Conservation (phyloP, 2,888 invertebrate genomes). For the Erebia epiphron region DNA sequence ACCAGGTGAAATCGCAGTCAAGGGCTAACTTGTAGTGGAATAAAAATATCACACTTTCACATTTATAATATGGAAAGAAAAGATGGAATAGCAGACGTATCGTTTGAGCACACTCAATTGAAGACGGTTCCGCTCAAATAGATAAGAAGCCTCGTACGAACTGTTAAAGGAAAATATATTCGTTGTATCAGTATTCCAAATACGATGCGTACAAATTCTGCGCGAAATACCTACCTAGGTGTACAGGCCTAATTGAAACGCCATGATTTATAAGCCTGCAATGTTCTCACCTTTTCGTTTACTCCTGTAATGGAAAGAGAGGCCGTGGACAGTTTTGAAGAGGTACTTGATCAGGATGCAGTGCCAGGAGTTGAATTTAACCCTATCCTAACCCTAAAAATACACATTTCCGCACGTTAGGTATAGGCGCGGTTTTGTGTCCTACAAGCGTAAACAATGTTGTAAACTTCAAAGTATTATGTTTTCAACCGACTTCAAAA, state of each 20-base stretch:
- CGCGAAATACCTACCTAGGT: constrained; percentile 41
- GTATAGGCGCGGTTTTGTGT: no score
- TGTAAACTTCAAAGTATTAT: no score
- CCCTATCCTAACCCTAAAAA: no score
- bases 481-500: no score
- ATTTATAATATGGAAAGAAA: not conserved
- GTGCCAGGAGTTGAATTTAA: not conserved
- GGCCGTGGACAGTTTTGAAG: not conserved
- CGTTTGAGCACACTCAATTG: not conserved
- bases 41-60: no score
- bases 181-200: constrained; percentile 11
- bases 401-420: no score
- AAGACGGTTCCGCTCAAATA: not conserved
- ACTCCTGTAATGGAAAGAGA: constrained; percentile 22
- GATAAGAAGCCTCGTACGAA: not conserved
- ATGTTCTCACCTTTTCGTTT: constrained; percentile 41
- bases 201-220: constrained; percentile 22
- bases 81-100: not conserved
- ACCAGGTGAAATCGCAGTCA: no score
- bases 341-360: not conserved
- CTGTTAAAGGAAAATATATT: constrained; percentile 10
- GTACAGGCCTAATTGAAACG: constrained; percentile 69
- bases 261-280: constrained; percentile 61
- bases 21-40: no score
- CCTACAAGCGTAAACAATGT: no score